Percentiles rank a stretch among this genome's conserved stretches.
Evolutionary conservation across 1,140 invertebrate genomes (phyloP).

Genomic region (Thrips palmi): DNA sequence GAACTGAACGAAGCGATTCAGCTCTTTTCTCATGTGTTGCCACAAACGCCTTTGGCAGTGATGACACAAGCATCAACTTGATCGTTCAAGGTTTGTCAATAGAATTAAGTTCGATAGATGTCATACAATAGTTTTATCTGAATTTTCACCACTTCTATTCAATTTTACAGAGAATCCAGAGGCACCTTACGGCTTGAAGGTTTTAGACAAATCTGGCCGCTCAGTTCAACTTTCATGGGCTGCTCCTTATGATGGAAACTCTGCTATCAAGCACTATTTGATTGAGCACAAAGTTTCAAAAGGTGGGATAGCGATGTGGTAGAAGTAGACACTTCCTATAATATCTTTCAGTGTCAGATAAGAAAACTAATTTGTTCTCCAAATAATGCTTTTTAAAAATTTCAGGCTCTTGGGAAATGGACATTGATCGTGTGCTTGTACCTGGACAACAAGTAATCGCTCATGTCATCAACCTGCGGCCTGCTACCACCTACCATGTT

Average conservation of each 20-base stretch:
- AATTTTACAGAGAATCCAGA: constrained; percentile 67
- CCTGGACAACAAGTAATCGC: constrained; percentile 72
- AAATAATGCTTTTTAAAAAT: constrained; percentile 7
- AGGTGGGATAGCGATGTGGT: constrained; percentile 26
- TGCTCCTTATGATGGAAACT: constrained; percentile 87
- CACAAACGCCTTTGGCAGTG: constrained; percentile 85
- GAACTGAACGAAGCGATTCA: constrained; percentile 76
- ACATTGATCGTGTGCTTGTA: constrained; percentile 67
- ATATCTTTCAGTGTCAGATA: constrained; percentile 1
- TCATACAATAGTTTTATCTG: background rate
- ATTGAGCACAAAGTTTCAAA: constrained; percentile 87
- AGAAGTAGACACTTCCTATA: background rate
- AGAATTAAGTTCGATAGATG: background rate
- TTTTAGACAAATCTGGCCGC: constrained; percentile 78
- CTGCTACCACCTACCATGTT: constrained; percentile 82
- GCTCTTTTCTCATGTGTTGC: constrained; percentile 88
- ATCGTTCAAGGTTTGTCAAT: constrained; percentile 64
- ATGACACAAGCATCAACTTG: constrained; percentile 88
- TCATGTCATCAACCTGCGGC: constrained; percentile 70
- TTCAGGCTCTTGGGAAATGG: constrained; percentile 40
- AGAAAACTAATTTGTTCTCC: background rate
- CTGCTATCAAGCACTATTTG: constrained; percentile 75
- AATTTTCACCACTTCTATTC: constrained; percentile 8
- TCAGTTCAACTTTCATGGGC: constrained; percentile 82
- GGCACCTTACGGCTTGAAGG: constrained; percentile 74